Base-by-base conservation (phyloP, 2,888 invertebrate genomes). In the Rhamphomyia laevipes region DNA sequence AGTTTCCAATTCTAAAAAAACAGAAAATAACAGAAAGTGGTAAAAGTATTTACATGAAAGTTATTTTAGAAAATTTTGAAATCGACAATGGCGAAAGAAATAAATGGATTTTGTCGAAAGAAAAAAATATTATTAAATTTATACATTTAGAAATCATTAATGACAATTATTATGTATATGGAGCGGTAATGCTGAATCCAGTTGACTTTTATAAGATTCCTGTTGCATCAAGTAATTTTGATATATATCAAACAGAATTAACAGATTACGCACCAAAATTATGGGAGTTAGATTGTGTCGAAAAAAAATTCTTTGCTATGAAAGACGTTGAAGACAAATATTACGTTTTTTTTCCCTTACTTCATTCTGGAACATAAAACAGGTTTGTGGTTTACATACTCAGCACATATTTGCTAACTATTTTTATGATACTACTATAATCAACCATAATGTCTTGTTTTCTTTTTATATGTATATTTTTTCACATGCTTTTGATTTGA, bases 281-380 rank as follows among this genome's bases (percentile, higher is more conserved):
- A 13, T 33, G 33, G 33, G 4, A 11, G 13, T 33, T 12, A 12
- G 44, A 31, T 12, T 17, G 13, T n/a, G n/a, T n/a, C n/a, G n/a
- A 31, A 11, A 45, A 45, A 17, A 45, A 45, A 45, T 31, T 45
- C 5, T 45, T 45, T 35, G 44, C 45, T 12, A 45, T 45, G 21
- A 31, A 45, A 45, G 31, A 45, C 18, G n/a, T n/a, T n/a, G 7
- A 13, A 15, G 35, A 45, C 15, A 18, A 45, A 15, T 18, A 33
- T 11, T 45, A 33, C 18, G 18, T 18, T 31, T 45, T 45, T 45
- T 45, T 45, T 35, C 45, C 45, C 33, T 17, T 45, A 10, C 45
- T 45, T 10, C 45, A 45, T 33, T 11, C 11, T n/a, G n/a, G n/a
- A n/a, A n/a, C n/a, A n/a, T n/a, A n/a, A n/a, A n/a, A n/a, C n/a